Evolutionary conservation across 2,797 vertebrate genomes (phyloP), one percentile per base, ranked within the genome.

Genomic region (Clarias pachynema): DNA sequence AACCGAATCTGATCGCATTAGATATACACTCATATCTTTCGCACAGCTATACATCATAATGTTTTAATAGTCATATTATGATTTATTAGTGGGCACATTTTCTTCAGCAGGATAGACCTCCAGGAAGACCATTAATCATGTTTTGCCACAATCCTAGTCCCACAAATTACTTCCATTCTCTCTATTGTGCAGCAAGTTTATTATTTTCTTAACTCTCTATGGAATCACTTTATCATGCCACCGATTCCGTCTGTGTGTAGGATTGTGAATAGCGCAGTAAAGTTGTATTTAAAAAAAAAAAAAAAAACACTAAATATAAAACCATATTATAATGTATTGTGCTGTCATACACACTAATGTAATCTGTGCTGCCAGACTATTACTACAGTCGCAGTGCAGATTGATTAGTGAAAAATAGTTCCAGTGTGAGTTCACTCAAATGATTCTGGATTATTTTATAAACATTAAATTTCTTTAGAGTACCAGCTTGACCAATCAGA

Each of bases 21-120:
- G 75, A 89, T 86, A 81, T 68, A 63, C 73, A 84, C 81, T 56
- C 88, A 85, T 69, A 91, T 89, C 90, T 91, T 90, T 68, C 81
- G 89, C 91, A 87, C 85, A 22, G 89, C 91, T 86, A 94, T 95
- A 91, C 91, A 94, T 96, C 95, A 95, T 91, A 91, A 92, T 91
- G 92, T 90, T 93, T 94, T 93, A 94, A 94, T 94, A 93, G 92
- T 84, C 92, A 95, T 95, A 94, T 94, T 92, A 91, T 95, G 95
- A 95, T 95, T 94, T 95, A 96, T 95, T 91, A 85, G 91, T 73
- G n/a, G 83, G 86, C 88, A 88, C 70, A 85, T 88, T 92, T 91
- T 91, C 89, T 91, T 86, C 84, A 85, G 87, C 90, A 92, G 91
- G 87, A 92, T 91, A 91, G 92, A 94, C 93, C 93, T 93, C 92